A percentile compares a stretch with the other conserved stretches of the same genome.
Conservation (phyloP, 2,113 vertebrate species). For the Hystrix cristata region DNA sequence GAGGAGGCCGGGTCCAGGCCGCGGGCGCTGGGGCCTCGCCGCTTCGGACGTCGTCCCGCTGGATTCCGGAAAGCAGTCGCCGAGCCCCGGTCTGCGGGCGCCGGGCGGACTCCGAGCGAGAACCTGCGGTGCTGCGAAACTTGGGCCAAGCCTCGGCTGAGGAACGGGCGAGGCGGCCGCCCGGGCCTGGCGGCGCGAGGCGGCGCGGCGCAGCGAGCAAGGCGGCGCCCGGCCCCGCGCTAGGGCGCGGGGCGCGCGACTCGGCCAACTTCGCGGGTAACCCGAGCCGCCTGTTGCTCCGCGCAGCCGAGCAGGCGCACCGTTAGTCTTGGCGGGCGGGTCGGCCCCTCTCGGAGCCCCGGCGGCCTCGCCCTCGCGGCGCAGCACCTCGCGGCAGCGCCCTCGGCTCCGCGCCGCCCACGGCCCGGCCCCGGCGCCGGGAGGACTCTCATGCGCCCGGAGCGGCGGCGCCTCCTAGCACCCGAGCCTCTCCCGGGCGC, state of each 20-base stretch:
- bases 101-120: constrained; percentile 68
- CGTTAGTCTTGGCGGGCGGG: constrained; percentile 66
- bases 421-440: constrained; percentile 76
- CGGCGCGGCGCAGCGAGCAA: constrained; percentile 66
- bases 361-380: constrained; percentile 42
- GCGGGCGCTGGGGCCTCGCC: not conserved
- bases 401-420: constrained; percentile 65
- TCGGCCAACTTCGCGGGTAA: constrained; percentile 80
- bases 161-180: constrained; percentile 52
- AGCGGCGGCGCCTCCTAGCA: constrained; percentile 60
- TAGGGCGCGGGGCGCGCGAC: constrained; percentile 35
- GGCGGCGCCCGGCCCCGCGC: constrained; percentile 58
- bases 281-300: constrained; percentile 80
- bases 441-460: constrained; percentile 81
- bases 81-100: constrained; percentile 68
- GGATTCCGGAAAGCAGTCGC: constrained; percentile 81
- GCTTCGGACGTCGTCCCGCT: constrained; percentile 69
- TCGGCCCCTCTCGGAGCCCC: not conserved
- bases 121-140: constrained; percentile 79
- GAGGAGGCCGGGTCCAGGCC: constrained; percentile 59
- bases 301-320: constrained; percentile 58
- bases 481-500: constrained; percentile 49
- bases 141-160: constrained; percentile 71
- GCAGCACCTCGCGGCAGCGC: constrained; percentile 53
- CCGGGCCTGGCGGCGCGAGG: constrained; percentile 66